Percentiles rank a stretch among this genome's conserved stretches.
phyloP scores from a whole-genome alignment of 1,140 invertebrate species.

The Bombus fervidus region DNA sequence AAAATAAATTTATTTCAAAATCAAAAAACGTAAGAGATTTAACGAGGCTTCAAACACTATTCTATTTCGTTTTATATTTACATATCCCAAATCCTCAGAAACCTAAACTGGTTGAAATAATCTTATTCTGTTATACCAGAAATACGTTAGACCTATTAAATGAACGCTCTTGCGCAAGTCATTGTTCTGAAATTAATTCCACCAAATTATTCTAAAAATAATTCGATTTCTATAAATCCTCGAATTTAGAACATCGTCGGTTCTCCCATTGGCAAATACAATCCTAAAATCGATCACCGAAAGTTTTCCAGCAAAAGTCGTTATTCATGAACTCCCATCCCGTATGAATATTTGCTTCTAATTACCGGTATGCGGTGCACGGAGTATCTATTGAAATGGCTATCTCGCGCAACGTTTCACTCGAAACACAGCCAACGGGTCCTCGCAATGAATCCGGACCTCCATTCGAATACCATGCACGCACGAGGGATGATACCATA shows the following conservation, averaged over 20 bases:
- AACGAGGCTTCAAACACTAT: neutral
- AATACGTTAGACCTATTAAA: too few species aligned
- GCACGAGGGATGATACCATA: slow-evolving; percentile 60
- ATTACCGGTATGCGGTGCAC: slow-evolving; percentile 8
- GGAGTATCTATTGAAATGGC: slow-evolving; percentile 24
- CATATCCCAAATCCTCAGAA: too few species aligned
- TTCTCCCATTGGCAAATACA: neutral
- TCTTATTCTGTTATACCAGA: too few species aligned
- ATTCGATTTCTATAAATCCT: neutral
- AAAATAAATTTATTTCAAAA: too few species aligned
- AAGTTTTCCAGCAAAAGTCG: neutral
- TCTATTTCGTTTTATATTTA: too few species aligned
- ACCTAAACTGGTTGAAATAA: too few species aligned
- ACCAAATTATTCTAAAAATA: neutral
- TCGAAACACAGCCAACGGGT: neutral
- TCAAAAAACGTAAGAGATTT: neutral
- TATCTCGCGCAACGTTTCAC: slow-evolving; percentile 27
- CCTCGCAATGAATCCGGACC: slow-evolving; percentile 9
- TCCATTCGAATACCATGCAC: slow-evolving; percentile 65
- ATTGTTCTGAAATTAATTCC: neutral
- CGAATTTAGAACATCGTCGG: neutral
- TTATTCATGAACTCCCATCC: neutral
- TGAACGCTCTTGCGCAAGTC: too few species aligned
- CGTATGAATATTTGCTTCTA: slow-evolving; percentile 4
- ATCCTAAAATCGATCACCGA: neutral